Percentiles rank a stretch among this genome's conserved stretches.
phyloP scores from a whole-genome alignment of 2,113 vertebrate genomes.

The Chroicocephalus ridibundus region DNA sequence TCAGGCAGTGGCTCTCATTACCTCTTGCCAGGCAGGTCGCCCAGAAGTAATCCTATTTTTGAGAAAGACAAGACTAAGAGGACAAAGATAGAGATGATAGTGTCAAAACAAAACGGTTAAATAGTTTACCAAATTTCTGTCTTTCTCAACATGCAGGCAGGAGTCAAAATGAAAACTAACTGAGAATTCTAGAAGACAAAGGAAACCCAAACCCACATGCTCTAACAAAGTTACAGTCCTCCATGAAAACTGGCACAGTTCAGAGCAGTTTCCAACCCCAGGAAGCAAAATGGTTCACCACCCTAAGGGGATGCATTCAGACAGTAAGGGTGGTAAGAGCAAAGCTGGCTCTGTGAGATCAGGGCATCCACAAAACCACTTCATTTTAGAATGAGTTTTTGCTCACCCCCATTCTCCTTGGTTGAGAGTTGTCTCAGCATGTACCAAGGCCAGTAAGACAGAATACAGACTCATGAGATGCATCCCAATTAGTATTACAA shows the following conservation, averaged over 20 bases:
- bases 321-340: neutral
- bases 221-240: neutral
- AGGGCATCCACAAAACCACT: neutral
- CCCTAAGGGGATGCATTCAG: neutral
- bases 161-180: neutral
- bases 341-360: neutral
- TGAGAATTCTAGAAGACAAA: neutral
- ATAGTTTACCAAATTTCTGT: neutral
- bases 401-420: neutral
- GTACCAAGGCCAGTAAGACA: neutral
- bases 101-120: neutral
- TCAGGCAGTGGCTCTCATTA: neutral
- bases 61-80: neutral
- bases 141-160: neutral
- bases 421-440: neutral
- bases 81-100: neutral
- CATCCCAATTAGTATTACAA: neutral
- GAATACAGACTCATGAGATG: neutral
- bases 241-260: neutral
- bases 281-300: neutral
- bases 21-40: neutral
- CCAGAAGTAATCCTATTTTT: neutral
- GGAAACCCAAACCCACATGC: neutral
- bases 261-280: neutral
- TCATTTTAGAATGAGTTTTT: neutral